These are phyloP conservation scores for Sisor rabdophorus DNA, from an alignment of 2,113 vertebrate species.

Conservation along the genomic window DNA sequence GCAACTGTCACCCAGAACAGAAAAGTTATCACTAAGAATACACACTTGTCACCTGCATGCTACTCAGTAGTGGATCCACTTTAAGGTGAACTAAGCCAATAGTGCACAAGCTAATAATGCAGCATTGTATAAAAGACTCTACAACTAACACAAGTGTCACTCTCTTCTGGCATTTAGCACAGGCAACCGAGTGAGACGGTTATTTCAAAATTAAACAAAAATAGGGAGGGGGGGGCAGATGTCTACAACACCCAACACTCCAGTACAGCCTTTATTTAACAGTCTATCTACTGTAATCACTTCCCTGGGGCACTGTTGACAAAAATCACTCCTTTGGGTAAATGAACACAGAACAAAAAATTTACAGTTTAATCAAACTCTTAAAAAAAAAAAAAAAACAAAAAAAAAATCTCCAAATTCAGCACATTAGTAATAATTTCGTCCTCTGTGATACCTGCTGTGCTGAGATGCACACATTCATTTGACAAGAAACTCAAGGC, in stretches of 20 bases:
- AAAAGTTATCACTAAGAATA: conserved; percentile 40
- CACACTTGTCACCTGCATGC: conserved; percentile 49
- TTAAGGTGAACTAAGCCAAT: conserved; percentile 48
- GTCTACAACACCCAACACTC: conserved; percentile 27
- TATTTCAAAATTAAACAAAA: neutral
- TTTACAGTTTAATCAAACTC: conserved; percentile 22
- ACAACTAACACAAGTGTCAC: conserved; percentile 43
- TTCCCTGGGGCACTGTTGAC: conserved; percentile 9
- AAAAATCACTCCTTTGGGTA: conserved; percentile 16
- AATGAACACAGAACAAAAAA: conserved; percentile 26
- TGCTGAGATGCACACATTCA: conserved; percentile 24
- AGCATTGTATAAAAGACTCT: conserved; percentile 46
- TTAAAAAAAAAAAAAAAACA: conserved; percentile 37
- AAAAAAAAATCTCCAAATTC: conserved; percentile 48
- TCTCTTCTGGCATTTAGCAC: conserved; percentile 26
- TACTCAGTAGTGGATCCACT: conserved; percentile 52
- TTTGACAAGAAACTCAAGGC: conserved; percentile 21
- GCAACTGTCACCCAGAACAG: conserved; percentile 22
- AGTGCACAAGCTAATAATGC: conserved; percentile 49
- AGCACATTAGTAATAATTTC: conserved; percentile 38
- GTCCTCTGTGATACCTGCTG: conserved; percentile 29
- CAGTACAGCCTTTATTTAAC: conserved; percentile 25
- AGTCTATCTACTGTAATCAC: conserved; percentile 35
- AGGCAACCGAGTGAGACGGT: conserved; percentile 23
- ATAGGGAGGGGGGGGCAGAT: neutral